Conservation (phyloP, 2,113 vertebrate genomes). For the Erythrolamprus reginae region DNA sequence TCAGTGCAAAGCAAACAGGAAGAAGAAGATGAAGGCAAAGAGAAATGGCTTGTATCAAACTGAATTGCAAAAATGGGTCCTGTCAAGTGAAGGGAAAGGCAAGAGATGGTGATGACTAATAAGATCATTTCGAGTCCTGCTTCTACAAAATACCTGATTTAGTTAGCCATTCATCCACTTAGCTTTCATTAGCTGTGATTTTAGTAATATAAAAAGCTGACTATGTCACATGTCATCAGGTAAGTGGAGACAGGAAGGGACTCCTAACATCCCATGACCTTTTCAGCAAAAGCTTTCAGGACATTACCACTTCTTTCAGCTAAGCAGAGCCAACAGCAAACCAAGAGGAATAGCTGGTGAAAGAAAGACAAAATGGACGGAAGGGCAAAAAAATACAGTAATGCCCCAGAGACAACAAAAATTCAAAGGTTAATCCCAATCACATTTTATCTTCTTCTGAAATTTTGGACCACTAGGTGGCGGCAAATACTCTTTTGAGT, state of each 20-base stretch:
- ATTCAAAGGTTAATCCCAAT: neutral
- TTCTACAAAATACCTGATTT: neutral
- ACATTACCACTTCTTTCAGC: neutral
- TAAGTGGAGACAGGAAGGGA: neutral
- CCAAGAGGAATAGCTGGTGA: neutral
- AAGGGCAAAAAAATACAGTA: neutral
- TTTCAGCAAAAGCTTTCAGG: neutral
- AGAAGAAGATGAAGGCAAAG: neutral
- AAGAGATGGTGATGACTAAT: neutral
- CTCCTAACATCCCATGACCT: neutral
- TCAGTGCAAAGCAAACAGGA: neutral
- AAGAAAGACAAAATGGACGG: neutral
- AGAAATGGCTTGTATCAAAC: neutral
- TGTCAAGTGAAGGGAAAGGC: neutral
- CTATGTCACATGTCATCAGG: neutral
- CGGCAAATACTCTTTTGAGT: neutral
- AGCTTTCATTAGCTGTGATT: neutral
- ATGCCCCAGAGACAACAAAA: neutral
- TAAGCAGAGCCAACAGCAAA: neutral
- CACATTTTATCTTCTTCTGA: neutral
- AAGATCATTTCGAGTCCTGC: neutral
- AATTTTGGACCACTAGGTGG: neutral
- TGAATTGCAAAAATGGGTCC: neutral
- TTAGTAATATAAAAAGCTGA: neutral
- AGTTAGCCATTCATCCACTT: neutral